These are phyloP conservation scores for Todiramphus saurophagus DNA, from an alignment of 2,113 vertebrate genomes.

Conservation along the genomic window DNA sequence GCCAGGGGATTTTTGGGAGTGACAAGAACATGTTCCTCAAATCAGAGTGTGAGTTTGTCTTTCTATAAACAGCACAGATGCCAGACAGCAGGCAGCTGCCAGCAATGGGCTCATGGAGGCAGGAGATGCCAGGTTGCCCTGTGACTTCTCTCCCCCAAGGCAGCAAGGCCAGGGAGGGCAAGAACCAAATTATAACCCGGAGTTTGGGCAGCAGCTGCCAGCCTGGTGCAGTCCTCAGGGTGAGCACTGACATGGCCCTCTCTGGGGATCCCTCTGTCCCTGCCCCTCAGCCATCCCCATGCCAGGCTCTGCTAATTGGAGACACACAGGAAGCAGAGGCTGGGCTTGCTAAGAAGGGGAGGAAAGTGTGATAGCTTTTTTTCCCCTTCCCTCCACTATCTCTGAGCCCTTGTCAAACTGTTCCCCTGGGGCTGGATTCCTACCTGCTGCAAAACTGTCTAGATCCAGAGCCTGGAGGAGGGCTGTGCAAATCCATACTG, in stretches of 20 bases:
- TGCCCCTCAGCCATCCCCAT: not conserved
- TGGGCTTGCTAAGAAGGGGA: not conserved
- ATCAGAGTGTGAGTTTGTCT: not conserved
- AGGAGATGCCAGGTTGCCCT: not conserved
- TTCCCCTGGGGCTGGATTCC: not conserved
- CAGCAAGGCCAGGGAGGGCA: not conserved
- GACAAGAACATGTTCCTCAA: not conserved
- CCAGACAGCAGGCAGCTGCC: not conserved
- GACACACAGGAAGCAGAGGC: not conserved
- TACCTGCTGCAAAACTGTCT: not conserved
- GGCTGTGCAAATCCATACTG: not conserved
- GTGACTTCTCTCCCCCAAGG: rapidly evolving
- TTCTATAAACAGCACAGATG: not conserved
- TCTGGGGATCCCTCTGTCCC: not conserved
- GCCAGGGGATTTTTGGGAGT: not conserved
- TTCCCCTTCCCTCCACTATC: not conserved
- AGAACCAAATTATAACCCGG: rapidly evolving
- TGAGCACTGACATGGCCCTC: not conserved
- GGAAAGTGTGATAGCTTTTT: not conserved
- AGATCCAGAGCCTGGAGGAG: not conserved
- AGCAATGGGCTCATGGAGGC: rapidly evolving
- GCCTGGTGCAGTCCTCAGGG: not conserved
- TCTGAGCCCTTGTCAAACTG: not conserved
- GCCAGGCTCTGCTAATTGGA: not conserved
- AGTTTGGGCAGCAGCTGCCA: not conserved